These are phyloP conservation scores for Turritopsis rubra DNA, from an alignment of 30 jellyfish, hydroid and myxozoan species.

Conservation along the genomic window DNA sequence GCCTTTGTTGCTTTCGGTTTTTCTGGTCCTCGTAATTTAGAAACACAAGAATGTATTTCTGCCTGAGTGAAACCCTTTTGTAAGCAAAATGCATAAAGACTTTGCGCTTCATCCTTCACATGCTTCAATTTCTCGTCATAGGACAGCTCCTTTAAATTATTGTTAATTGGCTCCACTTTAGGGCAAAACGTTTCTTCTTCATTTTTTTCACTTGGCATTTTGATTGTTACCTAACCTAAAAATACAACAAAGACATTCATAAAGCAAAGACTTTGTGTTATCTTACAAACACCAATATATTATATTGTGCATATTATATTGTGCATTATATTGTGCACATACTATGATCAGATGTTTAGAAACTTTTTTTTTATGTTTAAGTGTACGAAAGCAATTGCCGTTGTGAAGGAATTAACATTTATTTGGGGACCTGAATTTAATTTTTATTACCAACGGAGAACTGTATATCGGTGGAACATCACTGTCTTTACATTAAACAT, in stretches of 20 bases:
- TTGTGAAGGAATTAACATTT: too few relatives aligned
- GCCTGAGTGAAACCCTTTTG: constrained; percentile 6
- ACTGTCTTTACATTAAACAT: too few relatives aligned
- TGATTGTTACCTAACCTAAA: neutral
- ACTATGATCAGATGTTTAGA: too few relatives aligned
- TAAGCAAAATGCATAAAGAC: constrained; percentile 8
- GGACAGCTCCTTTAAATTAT: neutral
- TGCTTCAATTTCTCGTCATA: constrained; percentile 15
- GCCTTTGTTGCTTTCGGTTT: neutral
- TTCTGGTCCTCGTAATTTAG: constrained; percentile 14
- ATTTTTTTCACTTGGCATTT: neutral
- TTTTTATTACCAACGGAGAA: too few relatives aligned
- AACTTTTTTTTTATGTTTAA: too few relatives aligned
- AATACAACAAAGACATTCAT: neutral
- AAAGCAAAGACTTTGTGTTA: neutral
- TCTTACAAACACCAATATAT: neutral
- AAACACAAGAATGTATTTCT: constrained; percentile 19
- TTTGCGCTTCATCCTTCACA: constrained; percentile 13
- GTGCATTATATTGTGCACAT: too few relatives aligned
- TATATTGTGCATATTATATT: too few relatives aligned
- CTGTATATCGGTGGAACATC: too few relatives aligned
- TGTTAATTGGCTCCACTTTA: neutral
- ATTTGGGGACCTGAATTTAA: too few relatives aligned
- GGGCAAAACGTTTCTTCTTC: constrained; percentile 5
- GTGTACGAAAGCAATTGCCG: too few relatives aligned